A percentile compares a stretch with the other conserved stretches of the same genome.
phyloP scores from a whole-genome alignment of 92 coral and sea anemone species.

The Bergia sp. region DNA sequence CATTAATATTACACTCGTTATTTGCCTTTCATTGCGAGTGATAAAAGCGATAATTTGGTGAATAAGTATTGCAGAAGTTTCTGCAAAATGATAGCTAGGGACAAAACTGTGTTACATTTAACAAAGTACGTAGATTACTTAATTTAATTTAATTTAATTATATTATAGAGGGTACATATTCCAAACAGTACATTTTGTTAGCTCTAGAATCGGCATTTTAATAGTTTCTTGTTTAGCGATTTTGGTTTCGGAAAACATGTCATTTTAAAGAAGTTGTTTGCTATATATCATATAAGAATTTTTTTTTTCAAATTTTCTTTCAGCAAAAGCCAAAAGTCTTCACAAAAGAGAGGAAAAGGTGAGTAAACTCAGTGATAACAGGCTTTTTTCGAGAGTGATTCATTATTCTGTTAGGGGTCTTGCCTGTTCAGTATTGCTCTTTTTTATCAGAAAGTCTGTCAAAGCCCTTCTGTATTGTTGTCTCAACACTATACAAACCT shows the following conservation, averaged over 20 bases:
- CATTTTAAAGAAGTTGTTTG: neutral
- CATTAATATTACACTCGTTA: neutral
- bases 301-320: neutral
- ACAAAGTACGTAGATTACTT: neutral
- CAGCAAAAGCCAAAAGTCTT: neutral
- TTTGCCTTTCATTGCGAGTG: neutral
- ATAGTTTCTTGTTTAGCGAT: neutral
- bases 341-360: neutral
- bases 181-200: neutral
- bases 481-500: neutral
- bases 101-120: neutral
- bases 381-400: neutral
- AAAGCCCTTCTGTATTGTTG: neutral
- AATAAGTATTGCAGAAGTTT: neutral
- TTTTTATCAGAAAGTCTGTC: neutral
- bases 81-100: neutral
- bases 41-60: conserved; percentile 4
- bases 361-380: neutral
- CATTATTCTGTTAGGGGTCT: neutral
- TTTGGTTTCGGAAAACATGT: neutral
- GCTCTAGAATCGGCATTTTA: neutral
- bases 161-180: neutral
- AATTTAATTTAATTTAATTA: no score
- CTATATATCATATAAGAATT: neutral
- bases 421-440: no score